phyloP scores from a whole-genome alignment of 2,113 vertebrate genomes.

The Atrichornis clamosus region DNA sequence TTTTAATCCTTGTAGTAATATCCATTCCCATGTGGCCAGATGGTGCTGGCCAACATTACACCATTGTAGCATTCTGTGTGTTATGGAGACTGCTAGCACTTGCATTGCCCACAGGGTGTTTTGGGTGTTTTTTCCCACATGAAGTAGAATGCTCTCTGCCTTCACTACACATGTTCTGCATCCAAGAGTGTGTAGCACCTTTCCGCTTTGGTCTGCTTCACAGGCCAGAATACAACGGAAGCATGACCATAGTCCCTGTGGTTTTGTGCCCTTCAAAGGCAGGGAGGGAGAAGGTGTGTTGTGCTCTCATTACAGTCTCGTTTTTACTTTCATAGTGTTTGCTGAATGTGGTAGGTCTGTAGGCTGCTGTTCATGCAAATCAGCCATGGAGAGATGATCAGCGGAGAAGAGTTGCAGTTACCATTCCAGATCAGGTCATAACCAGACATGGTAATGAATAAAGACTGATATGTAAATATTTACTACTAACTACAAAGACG shows the following conservation, averaged over 20 bases:
- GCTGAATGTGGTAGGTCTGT: background rate
- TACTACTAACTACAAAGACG: background rate
- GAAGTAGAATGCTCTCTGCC: background rate
- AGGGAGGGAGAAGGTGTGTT: background rate
- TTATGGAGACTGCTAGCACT: background rate
- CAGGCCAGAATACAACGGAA: background rate
- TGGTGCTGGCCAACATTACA: background rate
- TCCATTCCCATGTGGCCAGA: background rate
- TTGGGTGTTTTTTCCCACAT: background rate
- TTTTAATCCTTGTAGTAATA: background rate
- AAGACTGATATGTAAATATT: background rate
- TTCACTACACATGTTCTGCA: background rate
- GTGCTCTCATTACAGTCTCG: background rate
- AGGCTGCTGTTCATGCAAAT: background rate
- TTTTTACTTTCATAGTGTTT: background rate
- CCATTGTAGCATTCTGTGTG: fast-evolving
- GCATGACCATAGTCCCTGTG: background rate
- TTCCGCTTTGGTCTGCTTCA: background rate
- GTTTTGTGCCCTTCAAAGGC: background rate
- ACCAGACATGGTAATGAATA: background rate
- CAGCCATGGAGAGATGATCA: background rate
- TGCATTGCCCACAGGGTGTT: background rate
- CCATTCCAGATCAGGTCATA: background rate
- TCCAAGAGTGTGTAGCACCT: background rate
- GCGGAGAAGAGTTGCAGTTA: background rate